Evolutionary conservation across 2,113 vertebrate species (phyloP).

Genomic region (Genyomyrus donnyi): DNA sequence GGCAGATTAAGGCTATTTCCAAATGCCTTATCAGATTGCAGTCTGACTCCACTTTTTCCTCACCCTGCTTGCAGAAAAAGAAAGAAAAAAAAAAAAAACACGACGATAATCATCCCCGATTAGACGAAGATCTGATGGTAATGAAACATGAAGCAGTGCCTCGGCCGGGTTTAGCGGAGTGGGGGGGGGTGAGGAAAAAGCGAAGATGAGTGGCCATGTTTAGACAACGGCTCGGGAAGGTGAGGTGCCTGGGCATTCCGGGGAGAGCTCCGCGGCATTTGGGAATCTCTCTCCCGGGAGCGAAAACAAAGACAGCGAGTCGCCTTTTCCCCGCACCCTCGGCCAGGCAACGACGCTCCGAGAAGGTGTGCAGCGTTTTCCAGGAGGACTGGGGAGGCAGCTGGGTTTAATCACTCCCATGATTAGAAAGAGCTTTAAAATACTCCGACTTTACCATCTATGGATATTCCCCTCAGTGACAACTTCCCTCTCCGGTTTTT

Average conservation of each 20-base stretch:
- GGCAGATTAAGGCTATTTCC: neutral
- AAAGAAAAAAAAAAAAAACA: neutral
- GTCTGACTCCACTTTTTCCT: neutral
- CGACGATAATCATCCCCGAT: neutral
- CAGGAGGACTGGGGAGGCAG: neutral
- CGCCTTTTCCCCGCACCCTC: neutral
- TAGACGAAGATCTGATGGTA: neutral
- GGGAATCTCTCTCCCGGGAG: neutral
- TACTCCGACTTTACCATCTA: neutral
- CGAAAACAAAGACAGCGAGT: neutral
- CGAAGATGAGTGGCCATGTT: slow-evolving; percentile 16
- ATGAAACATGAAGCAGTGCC: neutral
- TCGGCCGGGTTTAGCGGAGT: neutral
- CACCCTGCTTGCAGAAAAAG: neutral
- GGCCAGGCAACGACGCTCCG: neutral
- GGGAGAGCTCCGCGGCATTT: neutral
- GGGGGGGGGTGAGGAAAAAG: too few species aligned
- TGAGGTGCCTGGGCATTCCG: slow-evolving; percentile 14
- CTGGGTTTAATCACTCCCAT: neutral
- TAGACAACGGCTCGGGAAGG: slow-evolving; percentile 2
- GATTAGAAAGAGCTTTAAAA: slow-evolving; percentile 1
- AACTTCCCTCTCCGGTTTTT: neutral
- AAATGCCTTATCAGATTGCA: neutral
- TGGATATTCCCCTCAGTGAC: neutral
- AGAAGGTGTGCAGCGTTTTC: neutral